These are phyloP conservation scores for Botia almorhae DNA, from an alignment of 2,797 vertebrate genomes.

Conservation along the genomic window DNA sequence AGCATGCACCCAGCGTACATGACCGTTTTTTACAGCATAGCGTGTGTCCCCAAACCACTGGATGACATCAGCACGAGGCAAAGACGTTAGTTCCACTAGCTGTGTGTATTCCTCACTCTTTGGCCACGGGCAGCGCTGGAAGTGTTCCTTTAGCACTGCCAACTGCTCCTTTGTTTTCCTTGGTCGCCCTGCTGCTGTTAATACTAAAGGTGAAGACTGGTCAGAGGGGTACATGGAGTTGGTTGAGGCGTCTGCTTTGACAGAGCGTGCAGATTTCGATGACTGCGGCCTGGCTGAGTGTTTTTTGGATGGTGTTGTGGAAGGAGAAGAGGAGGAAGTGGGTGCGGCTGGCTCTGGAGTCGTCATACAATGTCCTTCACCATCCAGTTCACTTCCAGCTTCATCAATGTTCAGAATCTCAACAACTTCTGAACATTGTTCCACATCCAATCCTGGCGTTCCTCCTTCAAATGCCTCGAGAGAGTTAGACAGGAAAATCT, in stretches of 20 bases:
- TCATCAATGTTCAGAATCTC: slow-evolving; percentile 55
- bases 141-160: slow-evolving; percentile 87
- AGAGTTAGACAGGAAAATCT: slow-evolving; percentile 78
- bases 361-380: slow-evolving; percentile 66
- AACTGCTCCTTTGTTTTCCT: slow-evolving; percentile 92
- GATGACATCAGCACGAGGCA: slow-evolving; percentile 89
- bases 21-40: slow-evolving; percentile 90
- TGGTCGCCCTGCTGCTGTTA: slow-evolving; percentile 79
- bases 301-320: slow-evolving; percentile 65
- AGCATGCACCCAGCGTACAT: slow-evolving; percentile 89
- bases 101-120: slow-evolving; percentile 87
- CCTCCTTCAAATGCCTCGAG: slow-evolving; percentile 77
- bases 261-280: slow-evolving; percentile 66
- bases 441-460: slow-evolving; percentile 63
- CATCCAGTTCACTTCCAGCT: slow-evolving; percentile 67
- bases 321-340: slow-evolving; percentile 68
- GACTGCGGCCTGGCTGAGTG: slow-evolving; percentile 65
- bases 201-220: slow-evolving; percentile 70
- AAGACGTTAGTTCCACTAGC: slow-evolving; percentile 84
- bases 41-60: slow-evolving; percentile 95
- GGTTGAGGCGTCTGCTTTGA: slow-evolving; percentile 64
- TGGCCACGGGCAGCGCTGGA: slow-evolving; percentile 89
- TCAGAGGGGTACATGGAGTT: slow-evolving; percentile 60
- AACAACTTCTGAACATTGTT: slow-evolving; percentile 30
- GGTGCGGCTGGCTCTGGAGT: slow-evolving; percentile 61